Evolutionary conservation across 2,797 vertebrate genomes (phyloP), one percentile per base, ranked within the genome.

Genomic region (Acanthurus lineatus): DNA sequence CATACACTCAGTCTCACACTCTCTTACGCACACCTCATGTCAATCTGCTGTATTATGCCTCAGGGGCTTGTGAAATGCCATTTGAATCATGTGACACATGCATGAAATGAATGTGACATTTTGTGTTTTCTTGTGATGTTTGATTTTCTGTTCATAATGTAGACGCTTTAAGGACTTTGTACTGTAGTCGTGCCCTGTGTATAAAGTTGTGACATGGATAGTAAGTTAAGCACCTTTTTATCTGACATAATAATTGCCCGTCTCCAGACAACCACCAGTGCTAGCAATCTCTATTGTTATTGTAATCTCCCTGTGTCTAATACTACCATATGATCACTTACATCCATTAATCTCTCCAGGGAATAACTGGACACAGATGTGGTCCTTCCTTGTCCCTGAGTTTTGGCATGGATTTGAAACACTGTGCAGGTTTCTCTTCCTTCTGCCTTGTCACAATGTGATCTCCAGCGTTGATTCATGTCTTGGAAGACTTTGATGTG

Each of bases 401-500:
- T 78, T 88, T 81, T 76, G 77, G 40, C 63, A 25, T 68, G 54
- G 57, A 69, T 78, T 79, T 80, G 60, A 83, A 88, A 86, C 79
- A 76, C 42, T 82, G 78, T 80, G 71, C 83, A 72, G 84, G 83
- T 85, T 81, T 49, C 32, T 79, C 62, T 77, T 79, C 76, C 71
- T 81, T 76, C 64, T 70, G 69, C 73, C 72, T 68, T 80, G 83
- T 86, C 83, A 84, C 69, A 82, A 83, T 14, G 40, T 49, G 83
- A 87, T 79, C 81, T 77, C 69, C 42, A 11, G 16, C 14, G 44
- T 85, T 90, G 83, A 93, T 91, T 92, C 83, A 91, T 82, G 74
- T 76, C 69, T 68, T 7, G 22, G 66, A 79, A 74, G 80, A 85
- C 94, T 94, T 94, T 94, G 90, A 93, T 92, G 88, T 91, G 80